Conservation (phyloP, 2,797 vertebrate species). For the Anguilla obscura region DNA sequence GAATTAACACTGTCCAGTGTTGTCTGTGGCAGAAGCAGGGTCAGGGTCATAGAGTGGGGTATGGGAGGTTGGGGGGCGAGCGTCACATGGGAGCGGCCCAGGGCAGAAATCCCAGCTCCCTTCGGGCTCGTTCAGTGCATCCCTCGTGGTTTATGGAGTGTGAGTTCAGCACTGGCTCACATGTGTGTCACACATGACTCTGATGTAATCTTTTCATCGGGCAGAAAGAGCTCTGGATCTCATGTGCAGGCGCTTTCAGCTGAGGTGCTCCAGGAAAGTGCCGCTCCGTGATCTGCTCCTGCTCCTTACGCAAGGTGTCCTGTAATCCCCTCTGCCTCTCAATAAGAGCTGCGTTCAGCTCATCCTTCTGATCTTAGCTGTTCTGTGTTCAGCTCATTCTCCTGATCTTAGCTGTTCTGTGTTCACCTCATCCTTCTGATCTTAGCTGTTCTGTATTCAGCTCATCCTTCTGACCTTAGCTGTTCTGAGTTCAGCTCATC, state of each 20-base stretch:
- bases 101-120: slow-evolving; percentile 10
- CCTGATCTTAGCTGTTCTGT: not conserved
- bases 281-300: slow-evolving; percentile 2
- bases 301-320: not conserved
- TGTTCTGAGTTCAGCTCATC: not conserved
- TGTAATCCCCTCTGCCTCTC: not conserved
- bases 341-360: slow-evolving; percentile 5
- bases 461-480: not conserved
- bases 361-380: not conserved
- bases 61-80: not conserved
- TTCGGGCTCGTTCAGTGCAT: not conserved
- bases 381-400: not conserved
- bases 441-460: not conserved
- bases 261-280: slow-evolving; percentile 14
- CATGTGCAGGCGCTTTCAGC: slow-evolving; percentile 25
- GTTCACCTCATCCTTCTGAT: not conserved
- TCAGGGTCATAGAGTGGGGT: not conserved
- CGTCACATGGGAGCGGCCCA: not conserved
- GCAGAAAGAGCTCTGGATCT: slow-evolving; percentile 28
- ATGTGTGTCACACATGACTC: slow-evolving; percentile 39
- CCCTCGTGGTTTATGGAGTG: slow-evolving; percentile 30
- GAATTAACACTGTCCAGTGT: not conserved
- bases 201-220: slow-evolving; percentile 43
- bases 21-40: not conserved
- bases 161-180: slow-evolving; percentile 23